A percentile compares a stretch with the other conserved stretches of the same genome.
Conservation (phyloP, 2,797 vertebrate species). For the Oryzias dopingdopingensis region DNA sequence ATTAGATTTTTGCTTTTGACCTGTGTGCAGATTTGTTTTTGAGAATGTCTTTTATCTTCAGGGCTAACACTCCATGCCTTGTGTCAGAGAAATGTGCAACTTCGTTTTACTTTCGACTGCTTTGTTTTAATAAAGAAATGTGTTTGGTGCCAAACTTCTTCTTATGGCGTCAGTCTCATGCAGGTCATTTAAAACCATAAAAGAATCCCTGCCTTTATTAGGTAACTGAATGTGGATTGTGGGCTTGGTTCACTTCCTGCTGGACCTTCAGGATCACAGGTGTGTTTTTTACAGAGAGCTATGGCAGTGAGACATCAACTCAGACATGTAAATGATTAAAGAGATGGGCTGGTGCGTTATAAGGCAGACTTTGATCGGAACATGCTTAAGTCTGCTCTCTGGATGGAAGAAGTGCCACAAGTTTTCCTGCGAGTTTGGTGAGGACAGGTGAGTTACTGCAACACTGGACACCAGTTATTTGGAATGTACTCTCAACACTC, state of each 20-base stretch:
- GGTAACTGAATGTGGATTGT: slow-evolving; percentile 30
- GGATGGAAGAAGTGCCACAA: slow-evolving; percentile 33
- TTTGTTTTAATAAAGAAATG: slow-evolving; percentile 71
- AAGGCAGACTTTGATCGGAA: slow-evolving; percentile 76
- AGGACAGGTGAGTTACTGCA: slow-evolving; percentile 41
- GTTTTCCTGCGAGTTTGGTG: slow-evolving; percentile 15
- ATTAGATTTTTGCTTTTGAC: slow-evolving; percentile 36
- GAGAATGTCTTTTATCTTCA: too few species aligned
- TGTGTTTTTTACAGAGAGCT: slow-evolving; percentile 26
- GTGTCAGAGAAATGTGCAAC: slow-evolving; percentile 5
- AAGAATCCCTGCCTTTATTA: slow-evolving; percentile 8
- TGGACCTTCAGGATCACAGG: slow-evolving; percentile 36
- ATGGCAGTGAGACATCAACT: slow-evolving; percentile 78
- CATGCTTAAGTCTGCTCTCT: slow-evolving; percentile 5
- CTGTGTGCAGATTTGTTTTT: slow-evolving; percentile 28
- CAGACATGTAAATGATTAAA: slow-evolving; percentile 70
- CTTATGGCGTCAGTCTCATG: slow-evolving; percentile 21
- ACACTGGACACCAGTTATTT: too few species aligned
- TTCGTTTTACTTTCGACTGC: slow-evolving; percentile 29
- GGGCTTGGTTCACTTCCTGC: slow-evolving; percentile 28
- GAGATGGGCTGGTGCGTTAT: slow-evolving; percentile 35
- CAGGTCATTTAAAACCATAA: slow-evolving; percentile 41
- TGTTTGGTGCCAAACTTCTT: slow-evolving; percentile 46
- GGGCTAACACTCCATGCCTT: neutral
- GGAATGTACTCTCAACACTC: neutral